Evolutionary conservation across 2,797 vertebrate species (phyloP).

Genomic region (Neostethus bicornis): DNA sequence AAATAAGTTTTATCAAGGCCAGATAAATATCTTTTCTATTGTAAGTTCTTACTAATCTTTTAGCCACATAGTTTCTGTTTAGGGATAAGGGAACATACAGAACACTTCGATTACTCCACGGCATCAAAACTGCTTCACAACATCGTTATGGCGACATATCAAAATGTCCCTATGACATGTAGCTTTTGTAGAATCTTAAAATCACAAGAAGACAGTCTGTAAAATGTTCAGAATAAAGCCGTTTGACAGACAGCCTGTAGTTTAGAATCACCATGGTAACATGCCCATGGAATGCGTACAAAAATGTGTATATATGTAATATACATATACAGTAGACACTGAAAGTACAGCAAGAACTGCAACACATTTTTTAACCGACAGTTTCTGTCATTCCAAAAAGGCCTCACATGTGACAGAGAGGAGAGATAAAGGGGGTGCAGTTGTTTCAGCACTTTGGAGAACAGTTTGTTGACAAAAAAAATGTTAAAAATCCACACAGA

Average conservation of each 20-base stretch:
- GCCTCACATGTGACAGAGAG: constrained; percentile 42
- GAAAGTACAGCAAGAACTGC: constrained; percentile 52
- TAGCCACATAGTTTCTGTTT: constrained; percentile 48
- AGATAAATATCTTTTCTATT: constrained; percentile 75
- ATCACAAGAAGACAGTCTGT: constrained; percentile 45
- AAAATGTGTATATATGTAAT: constrained; percentile 62
- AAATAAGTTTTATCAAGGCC: constrained; percentile 74
- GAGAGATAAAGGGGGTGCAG: constrained; percentile 32
- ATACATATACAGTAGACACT: constrained; percentile 37
- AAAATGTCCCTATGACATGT: constrained; percentile 56
- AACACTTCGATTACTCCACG: constrained; percentile 63
- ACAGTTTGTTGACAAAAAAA: constrained; percentile 22
- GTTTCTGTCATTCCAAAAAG: constrained; percentile 49
- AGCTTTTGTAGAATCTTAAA: constrained; percentile 53
- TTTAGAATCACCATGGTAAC: constrained; percentile 67
- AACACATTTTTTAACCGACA: constrained; percentile 51
- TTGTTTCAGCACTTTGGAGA: constrained; percentile 61
- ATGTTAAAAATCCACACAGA: constrained; percentile 36
- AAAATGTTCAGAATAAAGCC: constrained; percentile 57
- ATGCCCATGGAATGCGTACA: constrained; percentile 71
- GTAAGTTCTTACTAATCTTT: constrained; percentile 55
- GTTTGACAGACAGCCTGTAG: constrained; percentile 39
- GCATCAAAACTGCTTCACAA: constrained; percentile 60
- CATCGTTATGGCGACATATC: constrained; percentile 58
- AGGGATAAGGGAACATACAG: constrained; percentile 19